These are phyloP conservation scores for Parnassius orleans DNA, from an alignment of 2,888 invertebrate species.

Conservation along the genomic window DNA sequence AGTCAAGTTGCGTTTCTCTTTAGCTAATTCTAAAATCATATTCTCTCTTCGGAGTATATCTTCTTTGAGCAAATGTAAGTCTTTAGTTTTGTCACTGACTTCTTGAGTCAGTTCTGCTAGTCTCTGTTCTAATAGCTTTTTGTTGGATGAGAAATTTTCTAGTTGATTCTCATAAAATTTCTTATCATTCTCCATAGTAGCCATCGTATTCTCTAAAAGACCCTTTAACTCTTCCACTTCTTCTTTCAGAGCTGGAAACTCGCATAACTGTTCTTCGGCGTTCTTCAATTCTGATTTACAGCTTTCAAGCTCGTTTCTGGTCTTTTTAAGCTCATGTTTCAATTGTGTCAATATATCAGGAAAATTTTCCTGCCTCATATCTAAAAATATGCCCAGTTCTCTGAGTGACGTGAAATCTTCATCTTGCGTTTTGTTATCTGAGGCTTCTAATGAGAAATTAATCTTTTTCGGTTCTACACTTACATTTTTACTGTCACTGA, in stretches of 20 bases:
- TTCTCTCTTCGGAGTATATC: slow-evolving; percentile 80
- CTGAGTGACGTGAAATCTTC: slow-evolving; percentile 76
- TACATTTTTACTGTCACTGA: slow-evolving; percentile 58
- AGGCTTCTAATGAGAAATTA: slow-evolving; percentile 64
- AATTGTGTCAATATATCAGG: slow-evolving; percentile 69
- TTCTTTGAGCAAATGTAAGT: slow-evolving; percentile 76
- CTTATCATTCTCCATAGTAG: slow-evolving; percentile 77
- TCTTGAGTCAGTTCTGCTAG: slow-evolving; percentile 80
- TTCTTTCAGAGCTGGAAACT: slow-evolving; percentile 74
- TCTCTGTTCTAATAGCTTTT: slow-evolving; percentile 77
- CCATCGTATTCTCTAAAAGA: slow-evolving; percentile 72
- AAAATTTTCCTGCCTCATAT: slow-evolving; percentile 66
- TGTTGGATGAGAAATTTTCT: slow-evolving; percentile 76
- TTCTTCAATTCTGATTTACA: slow-evolving; percentile 77
- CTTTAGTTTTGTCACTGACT: slow-evolving; percentile 75
- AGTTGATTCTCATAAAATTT: slow-evolving; percentile 79
- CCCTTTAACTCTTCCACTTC: slow-evolving; percentile 73
- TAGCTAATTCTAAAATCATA: slow-evolving; percentile 79
- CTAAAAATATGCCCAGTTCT: slow-evolving; percentile 74
- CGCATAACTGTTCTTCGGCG: slow-evolving; percentile 76
- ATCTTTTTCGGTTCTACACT: slow-evolving; percentile 73
- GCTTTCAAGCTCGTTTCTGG: slow-evolving; percentile 76
- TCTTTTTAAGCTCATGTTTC: slow-evolving; percentile 78
- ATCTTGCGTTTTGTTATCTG: slow-evolving; percentile 58
- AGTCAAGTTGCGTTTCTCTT: slow-evolving; percentile 79